Evolutionary conservation across 2,797 vertebrate genomes (phyloP), one percentile per base, ranked within the genome.

Genomic region (Cossypha heuglini): DNA sequence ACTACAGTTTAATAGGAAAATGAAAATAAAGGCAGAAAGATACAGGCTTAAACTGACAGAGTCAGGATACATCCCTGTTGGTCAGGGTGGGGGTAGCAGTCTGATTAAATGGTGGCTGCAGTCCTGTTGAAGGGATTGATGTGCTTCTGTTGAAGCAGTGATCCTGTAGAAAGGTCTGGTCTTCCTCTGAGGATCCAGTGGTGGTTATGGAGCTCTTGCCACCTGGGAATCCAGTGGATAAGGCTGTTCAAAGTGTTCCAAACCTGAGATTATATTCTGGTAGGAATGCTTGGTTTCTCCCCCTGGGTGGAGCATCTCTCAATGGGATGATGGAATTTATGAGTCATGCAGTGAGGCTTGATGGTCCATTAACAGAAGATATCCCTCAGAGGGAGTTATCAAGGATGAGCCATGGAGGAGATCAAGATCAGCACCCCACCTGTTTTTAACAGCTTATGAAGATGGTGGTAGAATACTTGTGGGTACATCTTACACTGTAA

Each of bases 271-370:
- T 33, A 0, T 17, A 48, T 28, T 35, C 29, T 28, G 52, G 43
- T 15, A 18, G 63, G 63, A 79, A 57, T 48, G 43, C 15, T 57
- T 33, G 42, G 62, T 2, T 38, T 51, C 35, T 57, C 3, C 14
- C 9, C 15, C 24, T n/a, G 52, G 24, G 22, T 0, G 0, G 15
- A 40, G 33, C 42, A 15, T 40, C 29, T 48, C 22, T 7, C 42
- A 5, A 1, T 9, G 22, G 51, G 22, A 9, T 40, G 52, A 12
- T 40, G 43, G 29, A 28, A 33, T 48, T 46, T 5, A 11, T 57
- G 2, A 40, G 33, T 1, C 22, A 1, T 17, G 42, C 49, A 37
- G 49, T 7, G 69, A 37, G 11, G 2, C 5, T 5, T 2, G 69
- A 5, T 63, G 59, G 38, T 26, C n/a, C 74, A 6, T 54, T 1